phyloP scores from a whole-genome alignment of 2,113 vertebrate genomes.

The Donacobius atricapilla region DNA sequence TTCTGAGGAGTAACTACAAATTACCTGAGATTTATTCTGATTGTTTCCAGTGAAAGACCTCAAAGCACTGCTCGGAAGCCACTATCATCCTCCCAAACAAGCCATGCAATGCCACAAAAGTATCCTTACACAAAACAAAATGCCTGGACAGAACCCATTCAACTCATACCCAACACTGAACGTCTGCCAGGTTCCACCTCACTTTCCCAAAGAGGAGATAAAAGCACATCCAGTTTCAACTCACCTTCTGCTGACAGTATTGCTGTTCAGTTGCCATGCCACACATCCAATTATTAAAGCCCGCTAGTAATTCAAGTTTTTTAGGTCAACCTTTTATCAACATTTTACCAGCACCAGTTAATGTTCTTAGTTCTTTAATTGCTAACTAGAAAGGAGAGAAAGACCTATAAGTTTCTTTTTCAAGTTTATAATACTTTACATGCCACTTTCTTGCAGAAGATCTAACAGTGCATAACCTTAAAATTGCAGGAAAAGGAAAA shows the following conservation, averaged over 20 bases:
- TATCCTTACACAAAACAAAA: background rate
- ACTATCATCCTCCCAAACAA: background rate
- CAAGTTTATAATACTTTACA: background rate
- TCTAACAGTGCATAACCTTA: background rate
- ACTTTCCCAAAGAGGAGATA: background rate
- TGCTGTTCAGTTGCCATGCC: background rate
- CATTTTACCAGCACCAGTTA: background rate
- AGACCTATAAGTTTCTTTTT: background rate
- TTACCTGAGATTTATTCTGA: background rate
- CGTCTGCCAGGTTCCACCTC: background rate
- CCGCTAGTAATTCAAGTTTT: background rate
- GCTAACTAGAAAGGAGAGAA: background rate
- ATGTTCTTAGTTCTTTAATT: background rate
- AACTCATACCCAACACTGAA: background rate
- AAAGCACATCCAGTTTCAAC: background rate
- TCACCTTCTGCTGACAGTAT: background rate
- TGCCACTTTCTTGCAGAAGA: background rate
- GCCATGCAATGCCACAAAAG: accelerated
- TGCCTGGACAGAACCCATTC: background rate
- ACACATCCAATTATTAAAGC: background rate
- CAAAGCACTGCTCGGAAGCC: background rate
- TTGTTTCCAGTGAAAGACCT: background rate
- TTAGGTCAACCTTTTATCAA: background rate
- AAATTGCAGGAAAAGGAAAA: background rate
- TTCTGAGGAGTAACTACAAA: background rate